Percentiles rank a stretch among this genome's conserved stretches.
phyloP scores from a whole-genome alignment of 2,113 vertebrate species.

The Phalacrocorax brasilianus region DNA sequence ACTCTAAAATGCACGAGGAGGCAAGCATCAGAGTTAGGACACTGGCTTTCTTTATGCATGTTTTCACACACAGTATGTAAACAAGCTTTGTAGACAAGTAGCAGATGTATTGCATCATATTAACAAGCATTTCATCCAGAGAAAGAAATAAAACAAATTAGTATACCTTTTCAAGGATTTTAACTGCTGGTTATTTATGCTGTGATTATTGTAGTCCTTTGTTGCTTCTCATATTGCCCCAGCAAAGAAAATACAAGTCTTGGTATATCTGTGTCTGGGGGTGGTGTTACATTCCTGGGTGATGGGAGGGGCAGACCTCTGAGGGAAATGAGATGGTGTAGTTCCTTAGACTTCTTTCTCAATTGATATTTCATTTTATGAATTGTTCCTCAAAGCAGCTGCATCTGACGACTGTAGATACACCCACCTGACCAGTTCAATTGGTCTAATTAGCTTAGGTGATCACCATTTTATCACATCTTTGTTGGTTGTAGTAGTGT shows the following conservation, averaged over 20 bases:
- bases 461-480: neutral
- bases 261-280: neutral
- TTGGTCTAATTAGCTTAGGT: neutral
- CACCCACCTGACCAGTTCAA: neutral
- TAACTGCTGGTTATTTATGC: neutral
- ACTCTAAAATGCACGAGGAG: neutral
- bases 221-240: neutral
- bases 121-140: neutral
- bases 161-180: neutral
- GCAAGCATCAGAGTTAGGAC: neutral
- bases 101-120: neutral
- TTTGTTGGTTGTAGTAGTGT: neutral
- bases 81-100: neutral
- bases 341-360: neutral
- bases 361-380: neutral
- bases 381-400: neutral
- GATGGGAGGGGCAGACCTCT: neutral
- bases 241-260: neutral
- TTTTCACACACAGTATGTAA: neutral
- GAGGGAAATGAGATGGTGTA: neutral
- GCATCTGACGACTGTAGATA: neutral
- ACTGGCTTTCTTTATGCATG: neutral
- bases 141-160: neutral
- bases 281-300: neutral
- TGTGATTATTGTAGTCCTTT: neutral